Evolutionary conservation across 1,140 invertebrate species (phyloP), one percentile per base, ranked within the genome.

Genomic region (Sitophilus oryzae): DNA sequence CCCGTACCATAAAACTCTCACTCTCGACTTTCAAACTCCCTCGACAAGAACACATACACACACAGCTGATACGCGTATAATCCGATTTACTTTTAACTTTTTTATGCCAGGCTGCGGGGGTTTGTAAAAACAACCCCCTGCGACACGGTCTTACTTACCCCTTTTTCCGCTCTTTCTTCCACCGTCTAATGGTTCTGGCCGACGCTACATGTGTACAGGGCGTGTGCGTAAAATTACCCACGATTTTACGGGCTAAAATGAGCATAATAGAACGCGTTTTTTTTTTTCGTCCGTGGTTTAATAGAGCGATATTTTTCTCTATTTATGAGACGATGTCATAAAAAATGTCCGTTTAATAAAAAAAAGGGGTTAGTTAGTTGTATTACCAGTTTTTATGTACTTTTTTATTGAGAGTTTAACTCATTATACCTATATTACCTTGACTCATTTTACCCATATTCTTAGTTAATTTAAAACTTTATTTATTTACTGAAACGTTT

Each of bases 101-200:
- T n/a, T 56, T 51, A 47, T 54, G 23, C 44, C 30, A 40, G n/a
- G n/a, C 52, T 44, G 54, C 46, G 54, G 54, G 54, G 53, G 46
- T 40, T 56, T 56, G 54, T 56, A 56, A 56, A 56, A 56, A 50
- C 54, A 49, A 56, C 54, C 54, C 52, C 54, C 47, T n/a, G 46
- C 37, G 23, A 56, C 45, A 56, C 48, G 41, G 35, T 37, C 47
- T 50, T 56, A n/a, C n/a, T n/a, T n/a, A 56, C 54, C 54, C 54
- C 54, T 56, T 56, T 56, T 19, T 20, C n/a, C n/a, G n/a, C n/a
- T n/a, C n/a, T n/a, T n/a, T n/a, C n/a, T n/a, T n/a, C n/a, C n/a
- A n/a, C n/a, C 20, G 19, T 47, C 38, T 49, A 51, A 51, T 56
- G 30, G 37, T 50, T 50, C 36, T 50, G 43, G 46, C 54, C 54